phyloP scores from a whole-genome alignment of 2,113 vertebrate genomes.

The Phalacrocorax brasilianus region DNA sequence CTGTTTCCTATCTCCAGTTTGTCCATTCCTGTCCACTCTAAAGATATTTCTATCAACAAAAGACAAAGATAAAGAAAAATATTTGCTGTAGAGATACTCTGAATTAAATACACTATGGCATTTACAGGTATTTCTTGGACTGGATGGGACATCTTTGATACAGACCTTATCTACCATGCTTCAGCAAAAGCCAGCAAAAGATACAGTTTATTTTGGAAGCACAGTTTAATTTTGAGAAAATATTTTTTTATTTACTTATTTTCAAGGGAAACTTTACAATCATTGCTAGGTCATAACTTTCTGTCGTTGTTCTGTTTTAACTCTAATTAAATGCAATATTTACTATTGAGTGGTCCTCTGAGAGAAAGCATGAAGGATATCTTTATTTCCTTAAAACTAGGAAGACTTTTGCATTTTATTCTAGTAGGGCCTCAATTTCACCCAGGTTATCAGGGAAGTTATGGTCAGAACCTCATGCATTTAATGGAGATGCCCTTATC shows the following conservation, averaged over 20 bases:
- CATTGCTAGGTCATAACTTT: not conserved
- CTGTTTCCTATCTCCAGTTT: not conserved
- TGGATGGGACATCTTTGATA: not conserved
- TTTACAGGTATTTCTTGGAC: not conserved
- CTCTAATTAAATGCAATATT: not conserved
- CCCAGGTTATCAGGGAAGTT: not conserved
- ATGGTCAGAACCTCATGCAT: not conserved
- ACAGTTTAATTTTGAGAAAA: not conserved
- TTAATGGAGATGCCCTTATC: not conserved
- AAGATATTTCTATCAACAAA: not conserved
- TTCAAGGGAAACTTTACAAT: not conserved
- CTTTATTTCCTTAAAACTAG: not conserved
- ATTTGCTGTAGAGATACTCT: not conserved
- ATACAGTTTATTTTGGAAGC: not conserved
- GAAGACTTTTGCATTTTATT: not conserved
- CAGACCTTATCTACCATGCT: not conserved
- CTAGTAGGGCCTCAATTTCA: not conserved
- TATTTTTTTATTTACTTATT: not conserved
- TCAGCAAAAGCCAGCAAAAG: not conserved
- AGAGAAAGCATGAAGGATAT: not conserved
- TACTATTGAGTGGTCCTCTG: not conserved
- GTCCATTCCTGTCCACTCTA: not conserved
- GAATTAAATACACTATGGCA: not conserved
- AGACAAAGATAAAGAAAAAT: not conserved
- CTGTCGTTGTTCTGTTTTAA: not conserved